Conservation (phyloP, 1,140 invertebrate genomes). For the Homarus americanus region DNA sequence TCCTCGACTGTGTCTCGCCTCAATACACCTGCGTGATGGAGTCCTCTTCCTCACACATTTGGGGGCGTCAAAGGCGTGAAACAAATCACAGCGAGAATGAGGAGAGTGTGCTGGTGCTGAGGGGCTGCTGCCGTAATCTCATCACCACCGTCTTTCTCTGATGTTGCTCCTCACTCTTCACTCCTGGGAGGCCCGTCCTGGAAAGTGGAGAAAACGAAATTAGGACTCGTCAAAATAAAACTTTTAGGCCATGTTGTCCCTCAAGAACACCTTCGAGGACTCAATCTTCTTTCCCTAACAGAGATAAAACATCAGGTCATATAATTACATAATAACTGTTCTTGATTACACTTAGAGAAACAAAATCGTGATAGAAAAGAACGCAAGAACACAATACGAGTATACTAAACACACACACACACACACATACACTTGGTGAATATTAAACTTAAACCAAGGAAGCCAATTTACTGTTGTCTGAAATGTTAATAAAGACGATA, state of each 20-base stretch:
- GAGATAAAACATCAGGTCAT: too few relatives aligned
- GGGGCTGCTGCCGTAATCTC: background rate
- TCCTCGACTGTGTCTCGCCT: background rate
- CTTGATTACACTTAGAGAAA: too few relatives aligned
- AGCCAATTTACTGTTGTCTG: too few relatives aligned
- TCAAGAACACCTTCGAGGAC: too few relatives aligned
- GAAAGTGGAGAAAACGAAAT: background rate
- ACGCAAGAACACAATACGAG: too few relatives aligned
- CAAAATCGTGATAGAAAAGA: too few relatives aligned
- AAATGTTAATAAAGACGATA: too few relatives aligned
- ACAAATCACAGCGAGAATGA: background rate
- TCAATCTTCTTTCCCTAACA: too few relatives aligned
- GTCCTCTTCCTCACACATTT: background rate
- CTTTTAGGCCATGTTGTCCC: background rate
- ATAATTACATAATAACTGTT: too few relatives aligned
- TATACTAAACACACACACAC: too few relatives aligned
- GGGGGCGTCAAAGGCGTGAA: background rate
- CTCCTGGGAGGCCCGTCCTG: background rate
- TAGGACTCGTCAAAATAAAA: slow-evolving; percentile 15
- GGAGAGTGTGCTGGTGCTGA: background rate
- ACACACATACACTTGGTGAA: too few relatives aligned
- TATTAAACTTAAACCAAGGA: too few relatives aligned
- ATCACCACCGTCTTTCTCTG: background rate
- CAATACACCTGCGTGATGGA: background rate
- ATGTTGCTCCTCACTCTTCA: background rate